Evolutionary conservation across 2,113 vertebrate genomes (phyloP).

Genomic region (Hyaena hyaena): DNA sequence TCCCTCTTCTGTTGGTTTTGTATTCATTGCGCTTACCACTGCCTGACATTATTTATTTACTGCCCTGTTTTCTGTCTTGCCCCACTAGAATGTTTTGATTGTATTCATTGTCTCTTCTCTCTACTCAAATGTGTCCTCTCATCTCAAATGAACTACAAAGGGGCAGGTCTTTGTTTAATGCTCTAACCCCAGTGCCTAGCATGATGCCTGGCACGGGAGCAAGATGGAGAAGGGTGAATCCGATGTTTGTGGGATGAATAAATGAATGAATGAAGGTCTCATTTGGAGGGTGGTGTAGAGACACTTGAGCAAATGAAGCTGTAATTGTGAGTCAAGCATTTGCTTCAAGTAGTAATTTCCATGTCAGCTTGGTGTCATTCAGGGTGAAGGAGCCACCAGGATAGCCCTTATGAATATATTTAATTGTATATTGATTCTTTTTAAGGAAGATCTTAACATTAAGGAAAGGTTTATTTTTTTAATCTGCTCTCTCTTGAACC

Average conservation of each 20-base stretch:
- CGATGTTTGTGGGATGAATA: not conserved
- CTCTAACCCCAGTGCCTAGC: not conserved
- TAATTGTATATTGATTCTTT: not conserved
- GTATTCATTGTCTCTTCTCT: not conserved
- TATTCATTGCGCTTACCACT: not conserved
- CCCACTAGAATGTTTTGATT: not conserved
- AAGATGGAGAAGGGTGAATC: not conserved
- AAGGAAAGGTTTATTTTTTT: not conserved
- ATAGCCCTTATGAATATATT: not conserved
- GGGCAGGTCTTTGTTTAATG: not conserved
- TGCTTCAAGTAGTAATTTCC: not conserved
- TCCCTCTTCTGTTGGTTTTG: not conserved
- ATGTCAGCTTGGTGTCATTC: not conserved
- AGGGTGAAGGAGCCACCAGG: not conserved
- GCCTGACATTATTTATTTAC: not conserved
- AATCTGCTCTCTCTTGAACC: not conserved
- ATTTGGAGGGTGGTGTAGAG: not conserved
- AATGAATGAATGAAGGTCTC: not conserved
- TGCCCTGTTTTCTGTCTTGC: not conserved
- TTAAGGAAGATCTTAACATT: slow-evolving; percentile 2
- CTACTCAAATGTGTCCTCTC: not conserved
- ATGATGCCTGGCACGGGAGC: fast-evolving
- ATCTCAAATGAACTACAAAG: not conserved
- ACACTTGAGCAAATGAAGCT: not conserved
- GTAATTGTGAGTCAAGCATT: not conserved